phyloP scores from a whole-genome alignment of 2,888 invertebrate species.

The Agrochola macilenta region DNA sequence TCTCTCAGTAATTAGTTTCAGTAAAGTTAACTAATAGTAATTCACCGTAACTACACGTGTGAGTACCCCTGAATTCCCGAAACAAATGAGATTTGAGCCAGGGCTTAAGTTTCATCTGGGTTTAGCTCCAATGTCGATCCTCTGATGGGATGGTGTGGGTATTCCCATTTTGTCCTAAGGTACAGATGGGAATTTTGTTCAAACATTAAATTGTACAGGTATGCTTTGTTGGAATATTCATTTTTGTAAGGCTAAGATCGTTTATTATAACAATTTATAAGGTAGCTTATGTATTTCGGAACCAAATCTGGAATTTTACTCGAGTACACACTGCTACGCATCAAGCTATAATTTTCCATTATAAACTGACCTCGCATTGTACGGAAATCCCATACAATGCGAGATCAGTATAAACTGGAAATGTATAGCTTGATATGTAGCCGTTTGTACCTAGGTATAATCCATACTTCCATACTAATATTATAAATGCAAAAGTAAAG shows the following conservation, averaged over 20 bases:
- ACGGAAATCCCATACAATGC: no score
- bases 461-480: not conserved
- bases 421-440: no score
- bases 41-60: conserved; percentile 56
- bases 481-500: not conserved
- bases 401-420: no score
- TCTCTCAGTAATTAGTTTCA: conserved; percentile 62
- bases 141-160: conserved; percentile 39
- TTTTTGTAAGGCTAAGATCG: not conserved
- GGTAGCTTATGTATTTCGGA: not conserved
- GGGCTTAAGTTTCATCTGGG: conserved; percentile 50
- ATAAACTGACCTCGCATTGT: no score
- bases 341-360: no score
- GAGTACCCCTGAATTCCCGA: conserved; percentile 37
- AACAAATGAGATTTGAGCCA: conserved; percentile 62
- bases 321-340: no score
- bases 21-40: conserved; percentile 68
- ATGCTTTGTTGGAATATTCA: not conserved
- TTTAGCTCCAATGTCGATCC: conserved; percentile 51
- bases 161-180: conserved; percentile 28
- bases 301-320: not conserved
- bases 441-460: not conserved
- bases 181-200: conserved; percentile 3
- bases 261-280: not conserved
- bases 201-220: conserved; percentile 15